Percentiles rank a stretch among this genome's conserved stretches.
Evolutionary conservation across 1,140 invertebrate species (phyloP).

Genomic region (Teleopsis dalmanni): DNA sequence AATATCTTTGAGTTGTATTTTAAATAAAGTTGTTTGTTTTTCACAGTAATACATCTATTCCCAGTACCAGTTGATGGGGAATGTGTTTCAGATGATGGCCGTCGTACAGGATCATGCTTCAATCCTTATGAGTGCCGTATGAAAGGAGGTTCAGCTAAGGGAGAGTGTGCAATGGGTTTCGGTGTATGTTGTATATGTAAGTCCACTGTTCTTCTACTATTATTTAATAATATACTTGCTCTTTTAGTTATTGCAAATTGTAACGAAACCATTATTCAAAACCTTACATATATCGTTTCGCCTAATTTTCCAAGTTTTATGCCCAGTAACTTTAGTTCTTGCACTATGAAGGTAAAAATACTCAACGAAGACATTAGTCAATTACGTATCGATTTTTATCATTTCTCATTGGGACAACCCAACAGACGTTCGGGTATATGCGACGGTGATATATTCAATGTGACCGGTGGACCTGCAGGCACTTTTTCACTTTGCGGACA

Average conservation of each 20-base stretch:
- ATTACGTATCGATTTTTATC: conserved; percentile 67
- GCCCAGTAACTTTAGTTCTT: conserved; percentile 55
- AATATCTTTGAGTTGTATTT: too few species aligned
- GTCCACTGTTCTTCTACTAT: conserved; percentile 35
- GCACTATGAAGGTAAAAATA: conserved; percentile 60
- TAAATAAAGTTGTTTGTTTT: too few species aligned
- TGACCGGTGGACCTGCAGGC: conserved; percentile 51
- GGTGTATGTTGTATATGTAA: conserved; percentile 85
- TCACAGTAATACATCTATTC: conserved; percentile 55
- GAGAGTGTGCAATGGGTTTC: conserved; percentile 73
- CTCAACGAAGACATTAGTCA: conserved; percentile 68
- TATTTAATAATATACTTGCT: conserved; percentile 3
- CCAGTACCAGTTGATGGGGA: conserved; percentile 70
- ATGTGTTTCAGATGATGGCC: conserved; percentile 60
- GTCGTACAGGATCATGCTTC: conserved; percentile 65
- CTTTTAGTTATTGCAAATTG: conserved; percentile 64
- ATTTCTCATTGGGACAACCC: conserved; percentile 74
- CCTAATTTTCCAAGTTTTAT: conserved; percentile 70
- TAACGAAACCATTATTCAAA: conserved; percentile 65
- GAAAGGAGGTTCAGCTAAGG: conserved; percentile 62
- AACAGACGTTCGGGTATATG: conserved; percentile 70
- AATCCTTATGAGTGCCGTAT: conserved; percentile 78
- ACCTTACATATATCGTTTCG: conserved; percentile 78
- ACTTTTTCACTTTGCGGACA: conserved; percentile 66
- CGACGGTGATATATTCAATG: conserved; percentile 61